Percentiles rank a stretch among this genome's conserved stretches.
Conservation (phyloP, 2,797 vertebrate genomes). For the Poecile montanus region DNA sequence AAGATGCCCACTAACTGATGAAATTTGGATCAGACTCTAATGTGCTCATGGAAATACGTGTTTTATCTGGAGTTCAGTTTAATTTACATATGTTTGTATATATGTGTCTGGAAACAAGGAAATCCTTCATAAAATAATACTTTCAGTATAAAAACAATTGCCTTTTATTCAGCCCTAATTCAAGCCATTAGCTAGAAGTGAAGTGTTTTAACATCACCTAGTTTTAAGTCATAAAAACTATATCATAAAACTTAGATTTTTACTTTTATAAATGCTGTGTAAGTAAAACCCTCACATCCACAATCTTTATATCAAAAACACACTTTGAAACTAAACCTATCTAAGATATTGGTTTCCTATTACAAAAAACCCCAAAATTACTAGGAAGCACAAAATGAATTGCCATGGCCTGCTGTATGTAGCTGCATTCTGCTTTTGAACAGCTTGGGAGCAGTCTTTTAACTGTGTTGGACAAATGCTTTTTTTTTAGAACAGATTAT, state of each 20-base stretch:
- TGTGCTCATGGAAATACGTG: background rate
- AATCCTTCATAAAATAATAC: background rate
- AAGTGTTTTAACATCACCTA: background rate
- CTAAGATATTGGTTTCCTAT: background rate
- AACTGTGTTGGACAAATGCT: constrained; percentile 8
- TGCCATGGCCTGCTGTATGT: background rate
- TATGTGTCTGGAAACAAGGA: constrained; percentile 7
- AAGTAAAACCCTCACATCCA: background rate
- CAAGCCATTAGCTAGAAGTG: background rate
- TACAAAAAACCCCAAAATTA: background rate
- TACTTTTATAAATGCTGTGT: background rate
- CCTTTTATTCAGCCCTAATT: background rate
- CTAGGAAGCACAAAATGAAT: background rate
- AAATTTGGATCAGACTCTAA: constrained; percentile 47
- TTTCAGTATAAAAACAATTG: background rate
- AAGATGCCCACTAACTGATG: constrained; percentile 5
- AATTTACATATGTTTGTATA: background rate
- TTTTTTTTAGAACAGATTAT: constrained; percentile 26
- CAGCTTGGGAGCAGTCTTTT: constrained; percentile 54
- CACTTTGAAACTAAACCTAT: background rate
- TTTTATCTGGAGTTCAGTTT: constrained; percentile 32
- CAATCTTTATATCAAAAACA: background rate
- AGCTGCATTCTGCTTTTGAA: constrained; percentile 25
- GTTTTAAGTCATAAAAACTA: background rate
- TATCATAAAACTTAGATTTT: background rate